These are phyloP conservation scores for Macroglossus sobrinus DNA, from an alignment of 2,113 vertebrate species.

Conservation along the genomic window DNA sequence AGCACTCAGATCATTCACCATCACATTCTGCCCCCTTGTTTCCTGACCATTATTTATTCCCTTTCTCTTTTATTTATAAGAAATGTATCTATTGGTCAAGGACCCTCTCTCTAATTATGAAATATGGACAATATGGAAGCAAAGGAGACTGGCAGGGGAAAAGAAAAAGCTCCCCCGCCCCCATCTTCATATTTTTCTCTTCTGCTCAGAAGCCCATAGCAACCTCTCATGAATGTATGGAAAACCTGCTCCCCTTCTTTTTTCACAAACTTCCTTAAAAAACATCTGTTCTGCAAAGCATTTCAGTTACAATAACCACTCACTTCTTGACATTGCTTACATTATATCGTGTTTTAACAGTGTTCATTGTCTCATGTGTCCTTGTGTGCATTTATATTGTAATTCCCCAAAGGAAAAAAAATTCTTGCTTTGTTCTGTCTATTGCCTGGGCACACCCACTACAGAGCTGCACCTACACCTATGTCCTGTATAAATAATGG, in stretches of 20 bases:
- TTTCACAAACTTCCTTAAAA: conserved; percentile 24
- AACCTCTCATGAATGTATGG: not conserved
- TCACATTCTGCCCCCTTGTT: not conserved
- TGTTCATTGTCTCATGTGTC: not conserved
- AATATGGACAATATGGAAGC: not conserved
- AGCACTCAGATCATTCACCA: rapidly evolving
- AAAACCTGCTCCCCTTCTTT: not conserved
- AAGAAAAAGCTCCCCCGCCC: too few relatives aligned
- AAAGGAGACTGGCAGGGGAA: not conserved
- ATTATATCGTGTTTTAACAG: not conserved
- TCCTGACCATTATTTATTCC: not conserved
- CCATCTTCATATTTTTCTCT: not conserved
- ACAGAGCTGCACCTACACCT: not conserved
- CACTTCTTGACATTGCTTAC: not conserved
- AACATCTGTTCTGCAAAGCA: not conserved
- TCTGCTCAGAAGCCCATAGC: not conserved
- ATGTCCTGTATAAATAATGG: not conserved
- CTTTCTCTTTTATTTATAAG: not conserved
- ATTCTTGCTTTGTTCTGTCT: not conserved
- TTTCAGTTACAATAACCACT: not conserved
- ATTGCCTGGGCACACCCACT: not conserved
- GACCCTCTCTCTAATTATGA: not conserved
- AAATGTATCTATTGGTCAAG: not conserved
- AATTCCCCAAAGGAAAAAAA: not conserved
- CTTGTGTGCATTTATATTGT: not conserved